A percentile compares a stretch with the other conserved stretches of the same genome.
Evolutionary conservation across 2,888 invertebrate genomes (phyloP).

Genomic region (Nemapogon koenigi): DNA sequence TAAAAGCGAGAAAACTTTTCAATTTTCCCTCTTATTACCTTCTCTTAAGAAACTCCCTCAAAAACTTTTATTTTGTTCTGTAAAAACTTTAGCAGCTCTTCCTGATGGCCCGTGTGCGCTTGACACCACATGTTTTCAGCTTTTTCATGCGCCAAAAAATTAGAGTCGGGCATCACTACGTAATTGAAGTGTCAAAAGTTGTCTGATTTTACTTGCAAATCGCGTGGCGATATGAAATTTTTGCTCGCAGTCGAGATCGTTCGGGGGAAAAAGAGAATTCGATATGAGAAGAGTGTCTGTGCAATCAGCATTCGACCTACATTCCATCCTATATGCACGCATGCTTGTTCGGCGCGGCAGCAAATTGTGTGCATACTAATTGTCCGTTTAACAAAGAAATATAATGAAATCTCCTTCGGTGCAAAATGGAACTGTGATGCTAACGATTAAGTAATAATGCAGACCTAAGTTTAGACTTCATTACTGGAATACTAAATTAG

Average conservation of each 20-base stretch:
- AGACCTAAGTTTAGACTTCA: too few species aligned
- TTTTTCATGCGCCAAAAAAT: conserved; percentile 38
- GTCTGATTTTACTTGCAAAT: conserved; percentile 65
- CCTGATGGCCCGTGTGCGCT: conserved; percentile 33
- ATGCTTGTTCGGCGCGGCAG: too few species aligned
- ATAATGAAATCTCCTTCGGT: conserved; percentile 4
- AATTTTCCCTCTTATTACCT: conserved; percentile 43
- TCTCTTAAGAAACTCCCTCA: conserved; percentile 18
- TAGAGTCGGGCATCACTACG: conserved; percentile 53
- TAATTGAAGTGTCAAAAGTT: conserved; percentile 66
- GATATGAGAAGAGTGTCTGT: conserved; percentile 51
- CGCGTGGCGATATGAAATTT: conserved; percentile 59
- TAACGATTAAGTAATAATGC: too few species aligned
- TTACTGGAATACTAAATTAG: too few species aligned
- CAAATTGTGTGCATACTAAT: conserved; percentile 7
- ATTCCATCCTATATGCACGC: conserved; percentile 27
- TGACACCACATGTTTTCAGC: conserved; percentile 47
- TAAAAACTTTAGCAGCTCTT: conserved; percentile 28
- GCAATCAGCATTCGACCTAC: conserved; percentile 59
- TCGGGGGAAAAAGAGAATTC: conserved; percentile 56
- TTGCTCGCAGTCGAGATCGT: conserved; percentile 49
- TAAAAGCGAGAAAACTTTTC: conserved; percentile 44
- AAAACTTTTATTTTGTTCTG: conserved; percentile 45
- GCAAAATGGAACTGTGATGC: too few species aligned
- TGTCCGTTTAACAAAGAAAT: conserved; percentile 9